Percentiles rank a stretch among this genome's conserved stretches.
phyloP scores from a whole-genome alignment of 2,113 vertebrate species.

The Ondatra zibethicus region DNA sequence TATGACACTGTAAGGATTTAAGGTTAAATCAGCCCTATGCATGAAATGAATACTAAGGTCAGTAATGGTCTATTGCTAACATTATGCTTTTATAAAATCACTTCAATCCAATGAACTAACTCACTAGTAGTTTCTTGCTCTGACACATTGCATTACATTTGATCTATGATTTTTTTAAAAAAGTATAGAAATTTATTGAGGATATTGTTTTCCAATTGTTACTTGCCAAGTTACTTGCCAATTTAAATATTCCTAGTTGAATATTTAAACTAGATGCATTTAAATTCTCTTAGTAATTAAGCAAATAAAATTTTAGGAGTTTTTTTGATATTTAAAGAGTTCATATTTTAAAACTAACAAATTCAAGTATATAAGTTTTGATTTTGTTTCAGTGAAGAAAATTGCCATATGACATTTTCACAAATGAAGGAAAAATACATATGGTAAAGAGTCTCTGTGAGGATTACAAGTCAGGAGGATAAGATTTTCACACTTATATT shows the following conservation, averaged over 20 bases:
- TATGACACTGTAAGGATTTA: neutral
- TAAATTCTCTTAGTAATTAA: neutral
- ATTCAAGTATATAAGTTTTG: constrained; percentile 5
- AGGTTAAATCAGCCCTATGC: neutral
- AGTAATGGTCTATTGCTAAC: neutral
- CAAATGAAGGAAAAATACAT: constrained; percentile 58
- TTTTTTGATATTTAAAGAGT: constrained; percentile 30
- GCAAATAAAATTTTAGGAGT: neutral
- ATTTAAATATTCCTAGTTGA: neutral
- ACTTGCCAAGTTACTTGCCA: neutral
- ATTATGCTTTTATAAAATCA: neutral
- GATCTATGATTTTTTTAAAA: neutral
- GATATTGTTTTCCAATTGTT: neutral
- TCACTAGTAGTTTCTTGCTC: neutral
- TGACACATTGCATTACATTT: neutral
- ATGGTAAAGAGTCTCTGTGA: constrained; percentile 37
- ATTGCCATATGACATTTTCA: constrained; percentile 53
- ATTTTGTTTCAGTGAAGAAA: constrained; percentile 31
- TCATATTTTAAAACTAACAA: constrained; percentile 52
- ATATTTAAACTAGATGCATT: constrained; percentile 16
- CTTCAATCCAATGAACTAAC: neutral
- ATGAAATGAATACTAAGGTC: neutral
- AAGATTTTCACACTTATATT: constrained; percentile 54
- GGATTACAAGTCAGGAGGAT: constrained; percentile 40
- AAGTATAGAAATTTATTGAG: neutral